Evolutionary conservation across 2,113 vertebrate species (phyloP).

Genomic region (Eulacestoma nigropectus): DNA sequence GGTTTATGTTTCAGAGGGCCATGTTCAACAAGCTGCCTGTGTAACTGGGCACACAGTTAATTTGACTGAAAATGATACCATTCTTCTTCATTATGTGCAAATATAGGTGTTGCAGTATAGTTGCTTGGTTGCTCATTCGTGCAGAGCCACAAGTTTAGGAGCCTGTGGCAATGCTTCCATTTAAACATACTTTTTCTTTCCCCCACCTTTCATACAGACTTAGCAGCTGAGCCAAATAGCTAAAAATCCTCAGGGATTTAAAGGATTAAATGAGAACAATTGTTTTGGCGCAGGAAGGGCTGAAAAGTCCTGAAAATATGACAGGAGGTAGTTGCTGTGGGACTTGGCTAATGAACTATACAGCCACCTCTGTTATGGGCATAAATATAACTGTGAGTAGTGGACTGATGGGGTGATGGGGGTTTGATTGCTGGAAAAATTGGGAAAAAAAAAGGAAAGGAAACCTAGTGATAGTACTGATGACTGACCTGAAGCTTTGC

Average conservation of each 20-base stretch:
- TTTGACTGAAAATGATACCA: not conserved
- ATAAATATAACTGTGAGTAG: not conserved
- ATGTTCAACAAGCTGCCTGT: not conserved
- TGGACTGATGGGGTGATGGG: not conserved
- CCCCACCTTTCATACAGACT: not conserved
- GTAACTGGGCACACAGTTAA: not conserved
- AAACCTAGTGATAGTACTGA: not conserved
- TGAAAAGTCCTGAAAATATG: not conserved
- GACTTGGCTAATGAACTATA: not conserved
- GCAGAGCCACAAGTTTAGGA: not conserved
- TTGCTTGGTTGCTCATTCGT: not conserved
- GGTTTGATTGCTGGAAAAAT: not conserved
- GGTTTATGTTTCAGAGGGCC: not conserved
- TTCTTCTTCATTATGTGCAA: not conserved
- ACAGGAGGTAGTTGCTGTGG: not conserved
- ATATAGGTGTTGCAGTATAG: not conserved
- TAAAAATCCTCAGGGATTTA: conserved; percentile 28
- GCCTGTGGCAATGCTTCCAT: not conserved
- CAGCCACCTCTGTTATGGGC: not conserved
- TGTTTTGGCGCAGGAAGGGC: not conserved
- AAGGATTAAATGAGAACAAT: conserved; percentile 1
- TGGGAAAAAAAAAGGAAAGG: not conserved
- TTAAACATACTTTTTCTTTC: not conserved
- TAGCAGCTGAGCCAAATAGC: not conserved
- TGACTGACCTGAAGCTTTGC: not conserved